Base-by-base conservation (phyloP, 2,888 invertebrate genomes). In the Hyposoter dolosus region DNA sequence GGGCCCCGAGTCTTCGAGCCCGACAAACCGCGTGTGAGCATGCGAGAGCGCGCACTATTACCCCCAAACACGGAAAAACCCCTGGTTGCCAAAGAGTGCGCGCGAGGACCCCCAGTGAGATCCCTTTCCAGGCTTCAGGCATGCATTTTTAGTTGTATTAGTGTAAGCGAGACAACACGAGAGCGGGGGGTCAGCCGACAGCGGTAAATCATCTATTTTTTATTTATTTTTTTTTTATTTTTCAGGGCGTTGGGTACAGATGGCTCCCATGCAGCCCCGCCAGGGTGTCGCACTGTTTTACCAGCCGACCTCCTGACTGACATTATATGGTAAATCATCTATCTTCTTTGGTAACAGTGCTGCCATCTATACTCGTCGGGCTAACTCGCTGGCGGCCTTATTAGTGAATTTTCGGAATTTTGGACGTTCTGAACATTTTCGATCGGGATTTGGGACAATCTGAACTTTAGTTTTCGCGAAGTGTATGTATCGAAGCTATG, bases 351-450 rank as follows among this genome's bases (percentile, higher is more conserved):
- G 47, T 47, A 47, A 47, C 15, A 47, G 47, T 47, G 47, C 47
- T 47, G 47, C 47, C 47, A 47, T 47, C 47, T 47, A 47, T 47
- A 47, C n/a, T n/a, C 47, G 47, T 15, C 47, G 15, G 47, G 47
- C 47, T 47, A 47, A 17, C 15, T 47, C 17, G 47, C 12, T 12
- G 15, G 15, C 47, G 47, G 15, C 47, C 17, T 47, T 47, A 15
- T 47, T 15, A 47, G 15, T 17, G 47, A 47, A 47, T 53, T 53
- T 53, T 53, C 53, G 53, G 53, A 53, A 53, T 53, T 53, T 53
- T 53, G 53, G n/a, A 19, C 53, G 6, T 53, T 53, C 53, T 53
- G 53, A 53, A 53, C 53, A 23, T 19, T 53, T 10, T 53, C 10
- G 1, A 53, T 53, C 53, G 53, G 53, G 23, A 53, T 53, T 3